phyloP scores from a whole-genome alignment of 1,140 invertebrate species.

The Archegozetes longisetosus region DNA sequence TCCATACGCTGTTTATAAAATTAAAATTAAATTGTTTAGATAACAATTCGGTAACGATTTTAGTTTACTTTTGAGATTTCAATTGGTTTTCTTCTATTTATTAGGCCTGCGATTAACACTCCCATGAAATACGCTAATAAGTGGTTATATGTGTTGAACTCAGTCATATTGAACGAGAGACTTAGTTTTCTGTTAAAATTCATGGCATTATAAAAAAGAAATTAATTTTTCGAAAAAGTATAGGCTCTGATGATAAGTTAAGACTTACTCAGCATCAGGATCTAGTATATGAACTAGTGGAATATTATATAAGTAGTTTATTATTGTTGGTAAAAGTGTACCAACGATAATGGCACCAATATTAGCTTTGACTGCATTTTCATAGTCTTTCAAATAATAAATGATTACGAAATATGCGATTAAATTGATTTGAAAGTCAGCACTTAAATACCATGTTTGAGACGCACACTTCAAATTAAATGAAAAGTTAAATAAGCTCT shows the following conservation, averaged over 20 bases:
- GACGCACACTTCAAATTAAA: constrained; percentile 7
- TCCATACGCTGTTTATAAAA: background rate
- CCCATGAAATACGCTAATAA: constrained; percentile 7
- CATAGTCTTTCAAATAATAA: background rate
- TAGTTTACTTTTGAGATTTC: constrained; percentile 6
- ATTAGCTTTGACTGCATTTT: constrained; percentile 5
- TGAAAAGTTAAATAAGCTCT: no score
- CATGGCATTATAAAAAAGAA: no score
- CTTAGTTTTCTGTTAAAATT: constrained; percentile 7
- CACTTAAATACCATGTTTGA: constrained; percentile 15
- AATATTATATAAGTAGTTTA: background rate
- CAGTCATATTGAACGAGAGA: constrained; percentile 6
- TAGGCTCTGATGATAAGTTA: no score
- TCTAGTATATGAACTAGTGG: constrained; percentile 6
- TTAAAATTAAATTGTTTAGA: background rate
- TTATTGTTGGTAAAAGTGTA: constrained; percentile 1
- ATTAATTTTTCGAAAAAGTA: no score
- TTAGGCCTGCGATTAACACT: constrained; percentile 1
- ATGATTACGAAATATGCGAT: constrained; percentile 11
- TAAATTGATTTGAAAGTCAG: constrained; percentile 17
- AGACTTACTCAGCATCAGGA: constrained; percentile 8
- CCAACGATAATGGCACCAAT: background rate
- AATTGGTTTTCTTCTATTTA: constrained; percentile 2
- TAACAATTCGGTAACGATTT: no score
- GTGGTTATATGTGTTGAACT: constrained; percentile 12